A percentile compares a stretch with the other conserved stretches of the same genome.
These are phyloP conservation scores for Drosophila aldrichi DNA, from an alignment of 2,888 invertebrate genomes.

Conservation along the genomic window DNA sequence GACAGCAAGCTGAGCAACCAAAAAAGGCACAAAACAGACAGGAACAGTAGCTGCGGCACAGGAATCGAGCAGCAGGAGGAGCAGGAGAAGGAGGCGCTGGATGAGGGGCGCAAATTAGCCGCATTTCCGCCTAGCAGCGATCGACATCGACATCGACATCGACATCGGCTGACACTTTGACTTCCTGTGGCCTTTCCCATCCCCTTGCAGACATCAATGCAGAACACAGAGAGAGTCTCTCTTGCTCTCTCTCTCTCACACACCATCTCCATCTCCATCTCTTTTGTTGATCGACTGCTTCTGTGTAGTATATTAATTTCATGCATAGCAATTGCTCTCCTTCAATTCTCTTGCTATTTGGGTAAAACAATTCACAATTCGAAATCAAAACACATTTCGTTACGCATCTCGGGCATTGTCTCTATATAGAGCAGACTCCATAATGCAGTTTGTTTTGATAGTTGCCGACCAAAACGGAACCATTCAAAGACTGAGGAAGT, in stretches of 20 bases:
- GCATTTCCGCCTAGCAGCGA: conserved; percentile 71
- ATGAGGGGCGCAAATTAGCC: conserved; percentile 68
- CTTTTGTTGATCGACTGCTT: conserved; percentile 21
- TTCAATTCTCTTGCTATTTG: conserved; percentile 32
- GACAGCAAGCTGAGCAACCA: conserved; percentile 47
- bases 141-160: conserved; percentile 38
- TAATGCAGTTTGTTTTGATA: conserved; percentile 57
- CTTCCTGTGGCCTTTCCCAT: conserved; percentile 74
- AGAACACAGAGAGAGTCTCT: background rate
- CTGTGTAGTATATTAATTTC: conserved; percentile 53
- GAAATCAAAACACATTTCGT: conserved; percentile 75
- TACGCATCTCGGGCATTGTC: conserved; percentile 55
- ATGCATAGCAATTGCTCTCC: conserved; percentile 51
- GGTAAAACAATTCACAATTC: conserved; percentile 64
- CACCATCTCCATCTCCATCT: background rate
- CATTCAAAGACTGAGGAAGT: conserved; percentile 4
- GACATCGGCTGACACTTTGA: conserved; percentile 70
- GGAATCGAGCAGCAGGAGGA: conserved; percentile 1
- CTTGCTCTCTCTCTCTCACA: background rate
- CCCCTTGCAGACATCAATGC: conserved; percentile 14
- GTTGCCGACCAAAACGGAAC: conserved; percentile 45
- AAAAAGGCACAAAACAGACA: conserved; percentile 14
- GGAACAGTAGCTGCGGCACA: conserved; percentile 30
- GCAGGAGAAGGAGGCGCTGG: background rate
- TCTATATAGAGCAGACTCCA: conserved; percentile 37